Evolutionary conservation across 2,888 invertebrate species (phyloP), one percentile per base, ranked within the genome.

Genomic region (Eupithecia dodoneata): DNA sequence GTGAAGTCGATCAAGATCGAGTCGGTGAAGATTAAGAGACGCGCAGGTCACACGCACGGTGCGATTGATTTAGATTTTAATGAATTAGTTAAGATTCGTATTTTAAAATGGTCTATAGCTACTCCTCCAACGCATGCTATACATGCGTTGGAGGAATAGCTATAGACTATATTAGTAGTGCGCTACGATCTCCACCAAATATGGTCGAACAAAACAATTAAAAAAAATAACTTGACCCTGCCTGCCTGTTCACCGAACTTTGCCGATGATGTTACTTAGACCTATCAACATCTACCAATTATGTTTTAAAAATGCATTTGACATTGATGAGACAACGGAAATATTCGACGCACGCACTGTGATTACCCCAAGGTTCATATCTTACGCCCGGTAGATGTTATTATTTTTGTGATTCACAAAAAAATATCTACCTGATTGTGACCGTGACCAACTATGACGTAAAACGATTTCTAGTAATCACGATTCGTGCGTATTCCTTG

Each of bases 401-500:
- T 18, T 18, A 59, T 59, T 18, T 30, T 63, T 10, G 10, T 63
- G 63, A 10, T 30, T 59, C 30, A 63, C 18, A 30, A 63, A 59
- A 59, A 63, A 7, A n/a, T 55, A 15, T 3, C 0, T 59, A 59
- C 59, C 18, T 63, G 30, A 30, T 63, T 63, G n/a, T 59, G 30
- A 59, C 18, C 59, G 18, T 18, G 59, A 63, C 63, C 30, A 63
- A 63, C 63, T 63, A 63, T 63, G 63, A 63, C 63, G 30, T 13
- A 18, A 18, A 63, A 30, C 18, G 18, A 4, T 63, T 30, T 63
- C 63, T 4, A 30, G 63, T 63, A 18, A 18, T 18, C 10, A 59
- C 9, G n/a, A 18, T 10, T 18, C 7, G 59, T 18, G 18, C 10
- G 10, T 18, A 18, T 9, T 10, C 9, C 59, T 18, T 59, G 18